These are phyloP conservation scores for Steatornis caripensis DNA, from an alignment of 2,113 vertebrate species.

Conservation along the genomic window DNA sequence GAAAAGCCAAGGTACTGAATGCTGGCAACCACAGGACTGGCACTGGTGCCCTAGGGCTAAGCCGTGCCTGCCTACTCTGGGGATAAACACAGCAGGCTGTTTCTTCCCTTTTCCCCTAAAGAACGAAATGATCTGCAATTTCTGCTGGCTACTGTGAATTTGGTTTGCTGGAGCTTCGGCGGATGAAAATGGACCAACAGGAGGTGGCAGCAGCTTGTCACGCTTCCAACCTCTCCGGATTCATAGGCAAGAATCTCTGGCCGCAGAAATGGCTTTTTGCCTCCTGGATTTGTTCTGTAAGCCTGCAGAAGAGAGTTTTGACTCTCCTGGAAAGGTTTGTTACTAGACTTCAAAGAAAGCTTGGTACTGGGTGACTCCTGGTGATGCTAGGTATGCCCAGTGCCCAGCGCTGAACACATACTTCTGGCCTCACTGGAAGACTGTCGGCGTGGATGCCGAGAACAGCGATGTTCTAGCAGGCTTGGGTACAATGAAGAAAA, in stretches of 20 bases:
- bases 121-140: neutral
- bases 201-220: slow-evolving; percentile 37
- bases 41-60: neutral
- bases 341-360: neutral
- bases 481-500: neutral
- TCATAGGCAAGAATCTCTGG: neutral
- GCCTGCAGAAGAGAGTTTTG: neutral
- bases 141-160: neutral
- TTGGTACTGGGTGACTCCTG: neutral
- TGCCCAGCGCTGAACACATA: neutral
- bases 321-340: neutral
- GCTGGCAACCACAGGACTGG: neutral
- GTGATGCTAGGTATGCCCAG: neutral
- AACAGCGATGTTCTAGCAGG: neutral
- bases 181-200: neutral
- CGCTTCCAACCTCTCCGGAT: neutral
- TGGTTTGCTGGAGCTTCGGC: neutral
- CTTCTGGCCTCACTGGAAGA: neutral
- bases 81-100: neutral
- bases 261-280: neutral
- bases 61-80: neutral
- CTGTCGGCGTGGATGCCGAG: neutral
- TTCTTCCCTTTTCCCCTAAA: neutral
- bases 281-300: neutral
- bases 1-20: neutral